Percentiles rank a stretch among this genome's conserved stretches.
These are phyloP conservation scores for Jacana jacana DNA, from an alignment of 2,113 vertebrate genomes.

Conservation along the genomic window DNA sequence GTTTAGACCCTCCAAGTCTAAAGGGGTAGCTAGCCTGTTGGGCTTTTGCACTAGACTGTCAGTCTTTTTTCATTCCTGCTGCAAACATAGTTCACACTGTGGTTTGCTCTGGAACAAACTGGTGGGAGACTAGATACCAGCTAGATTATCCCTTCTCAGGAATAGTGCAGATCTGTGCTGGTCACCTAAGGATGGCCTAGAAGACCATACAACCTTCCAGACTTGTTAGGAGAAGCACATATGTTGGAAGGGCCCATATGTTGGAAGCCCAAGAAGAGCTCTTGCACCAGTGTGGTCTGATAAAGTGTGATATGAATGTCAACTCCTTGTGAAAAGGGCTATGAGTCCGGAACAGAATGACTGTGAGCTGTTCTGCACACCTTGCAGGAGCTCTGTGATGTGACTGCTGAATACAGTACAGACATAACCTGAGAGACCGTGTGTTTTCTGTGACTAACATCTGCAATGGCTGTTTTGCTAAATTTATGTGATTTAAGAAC, in stretches of 20 bases:
- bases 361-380: neutral
- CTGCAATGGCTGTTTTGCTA: neutral
- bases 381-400: neutral
- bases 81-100: neutral
- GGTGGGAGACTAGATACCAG: neutral
- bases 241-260: neutral
- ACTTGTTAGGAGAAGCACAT: rapidly evolving
- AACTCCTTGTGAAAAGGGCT: neutral
- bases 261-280: neutral
- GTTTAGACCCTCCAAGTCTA: neutral
- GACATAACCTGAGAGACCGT: neutral
- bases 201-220: neutral
- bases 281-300: neutral
- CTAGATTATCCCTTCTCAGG: neutral
- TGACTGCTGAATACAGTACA: neutral
- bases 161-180: neutral
- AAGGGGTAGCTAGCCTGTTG: neutral
- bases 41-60: neutral
- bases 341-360: neutral
- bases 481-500: neutral
- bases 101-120: neutral
- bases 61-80: neutral
- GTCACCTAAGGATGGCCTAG: neutral
- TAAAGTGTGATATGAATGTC: neutral
- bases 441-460: neutral